phyloP scores from a whole-genome alignment of 2,797 vertebrate species.

The Lithobates sylvaticus region DNA sequence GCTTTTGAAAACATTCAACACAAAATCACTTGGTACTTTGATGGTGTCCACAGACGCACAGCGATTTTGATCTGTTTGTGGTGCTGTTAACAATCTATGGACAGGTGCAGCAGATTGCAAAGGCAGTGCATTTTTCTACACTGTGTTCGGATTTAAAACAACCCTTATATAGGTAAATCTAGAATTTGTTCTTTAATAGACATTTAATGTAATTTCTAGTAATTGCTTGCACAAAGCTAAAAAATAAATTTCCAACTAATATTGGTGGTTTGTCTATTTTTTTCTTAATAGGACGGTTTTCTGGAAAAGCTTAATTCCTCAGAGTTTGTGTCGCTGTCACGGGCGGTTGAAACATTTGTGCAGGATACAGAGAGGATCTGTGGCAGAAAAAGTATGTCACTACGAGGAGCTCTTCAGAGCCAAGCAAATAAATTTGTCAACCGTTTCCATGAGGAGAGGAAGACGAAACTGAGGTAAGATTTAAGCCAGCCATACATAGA shows the following conservation, averaged over 20 bases:
- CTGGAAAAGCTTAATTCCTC: slow-evolving; percentile 92
- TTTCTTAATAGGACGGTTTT: slow-evolving; percentile 86
- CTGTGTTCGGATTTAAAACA: no score
- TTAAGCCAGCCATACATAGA: not conserved
- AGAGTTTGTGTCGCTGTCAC: slow-evolving; percentile 92
- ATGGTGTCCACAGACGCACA: no score
- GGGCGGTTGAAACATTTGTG: slow-evolving; percentile 89
- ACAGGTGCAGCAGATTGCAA: no score
- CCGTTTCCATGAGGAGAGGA: slow-evolving; percentile 96
- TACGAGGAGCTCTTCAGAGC: slow-evolving; percentile 93
- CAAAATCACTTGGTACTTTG: no score
- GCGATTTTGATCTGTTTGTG: no score
- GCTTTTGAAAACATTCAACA: no score
- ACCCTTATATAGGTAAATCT: no score
- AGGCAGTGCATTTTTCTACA: no score
- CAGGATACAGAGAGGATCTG: slow-evolving; percentile 89
- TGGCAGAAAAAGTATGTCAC: slow-evolving; percentile 87
- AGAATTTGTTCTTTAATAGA: no score
- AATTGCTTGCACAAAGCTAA: no score
- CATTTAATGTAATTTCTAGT: no score
- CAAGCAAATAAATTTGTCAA: slow-evolving; percentile 96
- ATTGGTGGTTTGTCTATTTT: slow-evolving; percentile 30
- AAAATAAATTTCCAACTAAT: not conserved
- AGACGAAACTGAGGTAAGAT: slow-evolving; percentile 91
- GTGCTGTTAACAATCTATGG: no score